Conservation (phyloP, 2,113 vertebrate species). For the Grallaria varia region DNA sequence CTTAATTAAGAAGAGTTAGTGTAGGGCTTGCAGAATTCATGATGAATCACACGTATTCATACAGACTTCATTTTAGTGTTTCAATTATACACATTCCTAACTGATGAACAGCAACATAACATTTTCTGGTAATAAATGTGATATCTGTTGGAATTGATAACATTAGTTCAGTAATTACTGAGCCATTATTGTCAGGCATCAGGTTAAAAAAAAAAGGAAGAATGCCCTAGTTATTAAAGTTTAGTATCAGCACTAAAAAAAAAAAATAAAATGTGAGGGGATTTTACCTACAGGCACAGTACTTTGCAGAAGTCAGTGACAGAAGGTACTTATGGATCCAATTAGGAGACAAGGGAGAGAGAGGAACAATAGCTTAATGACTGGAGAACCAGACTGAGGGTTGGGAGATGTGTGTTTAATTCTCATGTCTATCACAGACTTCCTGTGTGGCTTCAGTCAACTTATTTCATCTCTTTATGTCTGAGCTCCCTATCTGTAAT, state of each 20-base stretch:
- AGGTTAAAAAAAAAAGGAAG: constrained; percentile 38
- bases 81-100: constrained; percentile 80
- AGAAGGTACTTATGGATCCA: background rate
- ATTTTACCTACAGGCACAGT: background rate
- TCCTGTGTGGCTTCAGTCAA: background rate
- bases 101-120: constrained; percentile 80
- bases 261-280: background rate
- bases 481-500: background rate
- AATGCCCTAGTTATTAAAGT: constrained; percentile 66
- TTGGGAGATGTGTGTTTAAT: background rate
- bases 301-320: background rate
- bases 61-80: constrained; percentile 79
- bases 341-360: background rate
- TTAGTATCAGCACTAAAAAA: constrained; percentile 47
- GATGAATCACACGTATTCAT: constrained; percentile 77
- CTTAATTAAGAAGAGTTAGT: constrained; percentile 80
- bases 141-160: constrained; percentile 81
- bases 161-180: constrained; percentile 81
- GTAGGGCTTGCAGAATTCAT: constrained; percentile 75
- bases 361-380: background rate
- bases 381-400: background rate
- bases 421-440: background rate
- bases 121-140: constrained; percentile 81
- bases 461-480: background rate
- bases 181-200: constrained; percentile 73